A percentile compares a stretch with the other conserved stretches of the same genome.
These are phyloP conservation scores for Dynastes hyllus DNA, from an alignment of 2,888 invertebrate species.

Conservation along the genomic window DNA sequence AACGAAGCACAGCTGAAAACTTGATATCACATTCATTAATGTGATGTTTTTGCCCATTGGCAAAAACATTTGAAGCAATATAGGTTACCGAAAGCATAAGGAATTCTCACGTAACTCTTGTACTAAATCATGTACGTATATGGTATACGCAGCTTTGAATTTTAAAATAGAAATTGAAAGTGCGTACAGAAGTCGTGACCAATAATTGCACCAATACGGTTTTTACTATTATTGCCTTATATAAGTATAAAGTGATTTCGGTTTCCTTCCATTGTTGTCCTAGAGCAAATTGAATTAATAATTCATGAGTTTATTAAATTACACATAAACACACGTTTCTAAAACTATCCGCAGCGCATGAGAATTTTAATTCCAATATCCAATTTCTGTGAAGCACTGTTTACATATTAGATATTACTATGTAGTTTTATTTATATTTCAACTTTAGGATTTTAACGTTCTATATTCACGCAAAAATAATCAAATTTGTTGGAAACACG, in stretches of 20 bases:
- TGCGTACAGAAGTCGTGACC: neutral
- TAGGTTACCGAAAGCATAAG: slow-evolving; percentile 19
- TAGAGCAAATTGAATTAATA: neutral
- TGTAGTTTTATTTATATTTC: no score
- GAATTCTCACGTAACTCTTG: slow-evolving; percentile 21
- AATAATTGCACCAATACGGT: slow-evolving; percentile 11
- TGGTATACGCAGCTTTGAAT: slow-evolving; percentile 11
- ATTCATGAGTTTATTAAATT: neutral
- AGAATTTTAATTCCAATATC: no score
- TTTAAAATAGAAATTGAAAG: slow-evolving; percentile 34
- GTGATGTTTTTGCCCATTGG: neutral
- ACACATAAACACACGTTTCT: no score
- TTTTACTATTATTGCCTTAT: slow-evolving; percentile 3
- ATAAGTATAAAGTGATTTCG: neutral
- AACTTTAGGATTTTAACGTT: no score
- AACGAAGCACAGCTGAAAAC: no score
- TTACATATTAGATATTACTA: no score
- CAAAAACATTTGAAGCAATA: neutral
- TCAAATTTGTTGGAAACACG: no score
- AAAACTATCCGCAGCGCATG: no score
- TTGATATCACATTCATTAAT: no score
- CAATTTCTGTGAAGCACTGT: no score
- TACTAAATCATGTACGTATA: slow-evolving; percentile 21
- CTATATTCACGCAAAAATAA: no score
- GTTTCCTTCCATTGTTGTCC: neutral